Conservation (phyloP, 2,113 vertebrate genomes). For the Pogonocichla stellata region DNA sequence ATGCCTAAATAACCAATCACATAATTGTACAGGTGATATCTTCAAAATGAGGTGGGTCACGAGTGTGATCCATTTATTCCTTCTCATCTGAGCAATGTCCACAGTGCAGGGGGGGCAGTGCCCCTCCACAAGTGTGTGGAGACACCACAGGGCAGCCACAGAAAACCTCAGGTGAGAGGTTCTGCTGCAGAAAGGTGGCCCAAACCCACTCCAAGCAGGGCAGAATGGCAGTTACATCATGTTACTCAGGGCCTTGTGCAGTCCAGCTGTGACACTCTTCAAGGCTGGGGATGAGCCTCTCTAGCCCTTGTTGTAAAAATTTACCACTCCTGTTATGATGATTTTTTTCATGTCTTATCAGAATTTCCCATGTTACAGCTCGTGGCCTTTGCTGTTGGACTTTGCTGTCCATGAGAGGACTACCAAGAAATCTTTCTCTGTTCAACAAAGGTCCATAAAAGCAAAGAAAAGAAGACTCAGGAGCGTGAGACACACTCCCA, state of each 20-base stretch:
- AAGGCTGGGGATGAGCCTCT: neutral
- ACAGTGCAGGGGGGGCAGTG: neutral
- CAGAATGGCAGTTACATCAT: fast-evolving
- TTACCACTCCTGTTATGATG: neutral
- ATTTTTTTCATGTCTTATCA: neutral
- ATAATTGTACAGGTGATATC: neutral
- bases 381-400: neutral
- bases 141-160: neutral
- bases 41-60: neutral
- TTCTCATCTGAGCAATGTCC: neutral
- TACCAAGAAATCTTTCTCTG: neutral
- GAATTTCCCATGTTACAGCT: neutral
- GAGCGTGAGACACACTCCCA: neutral
- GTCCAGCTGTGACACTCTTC: neutral
- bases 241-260: neutral
- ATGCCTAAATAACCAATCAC: neutral
- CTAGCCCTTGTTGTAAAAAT: neutral
- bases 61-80: neutral
- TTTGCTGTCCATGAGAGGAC: neutral
- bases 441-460: neutral
- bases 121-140: neutral
- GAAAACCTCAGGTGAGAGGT: neutral
- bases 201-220: neutral
- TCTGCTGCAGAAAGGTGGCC: neutral
- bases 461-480: neutral